Conservation (phyloP, 1,140 invertebrate species). For the Pygmarrhopalites habei region DNA sequence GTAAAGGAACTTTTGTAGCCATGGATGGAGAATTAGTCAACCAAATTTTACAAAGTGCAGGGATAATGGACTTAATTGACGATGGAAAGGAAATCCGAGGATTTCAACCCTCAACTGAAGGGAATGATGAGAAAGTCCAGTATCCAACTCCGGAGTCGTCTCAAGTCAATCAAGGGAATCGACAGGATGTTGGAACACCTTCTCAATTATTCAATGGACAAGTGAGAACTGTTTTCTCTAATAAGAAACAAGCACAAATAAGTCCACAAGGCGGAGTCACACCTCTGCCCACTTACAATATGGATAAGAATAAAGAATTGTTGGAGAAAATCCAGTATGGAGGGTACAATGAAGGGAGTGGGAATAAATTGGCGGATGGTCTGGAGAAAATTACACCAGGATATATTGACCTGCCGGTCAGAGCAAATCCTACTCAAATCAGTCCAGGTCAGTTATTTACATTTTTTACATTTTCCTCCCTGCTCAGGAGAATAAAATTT, state of each 20-base stretch:
- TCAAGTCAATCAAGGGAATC: conserved; percentile 5
- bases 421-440: neutral
- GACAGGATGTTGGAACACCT: conserved; percentile 12
- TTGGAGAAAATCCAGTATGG: conserved; percentile 5
- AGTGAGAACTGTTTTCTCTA: conserved; percentile 5
- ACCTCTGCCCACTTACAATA: neutral
- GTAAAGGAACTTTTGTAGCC: neutral
- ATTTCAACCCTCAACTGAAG: neutral
- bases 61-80: neutral
- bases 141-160: conserved; percentile 10
- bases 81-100: neutral
- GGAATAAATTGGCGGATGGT: neutral
- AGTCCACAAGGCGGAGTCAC: neutral
- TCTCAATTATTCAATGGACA: conserved; percentile 25
- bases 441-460: conserved; percentile 4
- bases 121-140: neutral
- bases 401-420: conserved; percentile 2
- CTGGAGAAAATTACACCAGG: conserved; percentile 12
- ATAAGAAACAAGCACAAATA: neutral
- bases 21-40: conserved; percentile 2
- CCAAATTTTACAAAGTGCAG: neutral
- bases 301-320: conserved; percentile 1
- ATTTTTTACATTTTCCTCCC: too few relatives aligned
- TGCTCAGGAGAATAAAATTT: too few relatives aligned
- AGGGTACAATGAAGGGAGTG: neutral